These are phyloP conservation scores for Drosophila eugracilis DNA, from an alignment of 1,140 invertebrate species.

Conservation along the genomic window DNA sequence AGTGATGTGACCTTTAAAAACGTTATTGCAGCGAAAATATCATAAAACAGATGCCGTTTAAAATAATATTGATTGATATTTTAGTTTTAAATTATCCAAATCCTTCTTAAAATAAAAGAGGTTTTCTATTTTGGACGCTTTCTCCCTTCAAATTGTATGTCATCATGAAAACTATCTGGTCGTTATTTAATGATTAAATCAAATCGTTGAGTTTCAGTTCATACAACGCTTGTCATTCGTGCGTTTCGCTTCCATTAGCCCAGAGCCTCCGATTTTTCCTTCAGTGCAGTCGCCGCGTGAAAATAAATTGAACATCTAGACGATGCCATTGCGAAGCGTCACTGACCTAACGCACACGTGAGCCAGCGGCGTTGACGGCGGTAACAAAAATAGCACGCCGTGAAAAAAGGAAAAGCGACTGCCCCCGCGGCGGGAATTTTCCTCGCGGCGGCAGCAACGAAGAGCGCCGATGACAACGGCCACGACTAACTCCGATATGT, in stretches of 20 bases:
- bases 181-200: too few species aligned
- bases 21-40: too few species aligned
- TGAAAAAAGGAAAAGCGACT: constrained; percentile 53
- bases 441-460: constrained; percentile 49
- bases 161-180: too few species aligned
- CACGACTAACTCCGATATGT: constrained; percentile 23
- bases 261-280: not conserved
- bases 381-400: constrained; percentile 42
- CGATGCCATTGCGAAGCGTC: constrained; percentile 50
- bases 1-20: too few species aligned
- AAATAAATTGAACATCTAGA: constrained; percentile 44
- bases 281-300: constrained; percentile 45
- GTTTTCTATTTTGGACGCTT: too few species aligned
- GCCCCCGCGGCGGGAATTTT: constrained; percentile 72
- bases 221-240: not conserved
- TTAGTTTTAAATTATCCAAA: too few species aligned
- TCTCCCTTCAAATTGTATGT: too few species aligned
- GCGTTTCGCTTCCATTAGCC: not conserved
- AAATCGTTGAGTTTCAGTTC: too few species aligned
- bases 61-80: too few species aligned
- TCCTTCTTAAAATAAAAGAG: too few species aligned
- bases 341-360: constrained; percentile 78
- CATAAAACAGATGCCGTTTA: too few species aligned
- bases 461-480: not conserved
- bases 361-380: constrained; percentile 30